Base-by-base conservation (phyloP, 2,797 vertebrate genomes). In the Perodicticus potto region DNA sequence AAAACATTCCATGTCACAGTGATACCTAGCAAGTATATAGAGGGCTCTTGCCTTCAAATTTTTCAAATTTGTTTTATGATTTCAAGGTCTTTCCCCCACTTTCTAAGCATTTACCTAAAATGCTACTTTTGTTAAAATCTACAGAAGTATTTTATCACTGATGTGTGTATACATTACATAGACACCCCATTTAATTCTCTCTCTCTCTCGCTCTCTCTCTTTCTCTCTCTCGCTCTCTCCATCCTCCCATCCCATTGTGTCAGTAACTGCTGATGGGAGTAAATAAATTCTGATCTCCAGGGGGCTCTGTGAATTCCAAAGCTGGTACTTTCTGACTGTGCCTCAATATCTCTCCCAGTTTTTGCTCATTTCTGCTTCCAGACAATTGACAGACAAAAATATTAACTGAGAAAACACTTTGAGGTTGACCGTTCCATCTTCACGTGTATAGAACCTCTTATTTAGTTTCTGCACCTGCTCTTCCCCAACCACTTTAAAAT, bases 361-460 rank as follows among this genome's bases (percentile, higher is more conserved):
- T 81, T 63, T 72, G 22, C 19, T 37, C 40, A 3, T 69, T 90
- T 89, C 59, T 77, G 32, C 17, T 4, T 76, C 82, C 23, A 1
- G 67, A 17, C 20, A 76, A 89, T 88, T 78, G 83, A 94, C 85
- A 97, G 63, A 65, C 3, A 43, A 40, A 81, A 80, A 49, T 3
- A 20, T 7, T 34, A 84, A 57, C 32, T 29, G 45, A 37, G 37
- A 73, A 85, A 69, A 34, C 45, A 34, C 29, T 32, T 86, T 78
- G 49, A 37, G 9, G 27, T 25, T 65, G 57, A 78, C 25, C 17
- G 20, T 86, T 53, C 29, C 6, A 13, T 49, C 27, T 34, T 87
- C 27, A 93, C 29, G 5, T 53, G 73, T 12, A 40, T 0, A 11
- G 34, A 67, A 5, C 27, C 29, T 89, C 27, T 5, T 2, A 1